Evolutionary conservation across 1,140 invertebrate genomes (phyloP), one percentile per base, ranked within the genome.

Genomic region (Campoletis sonorensis): DNA sequence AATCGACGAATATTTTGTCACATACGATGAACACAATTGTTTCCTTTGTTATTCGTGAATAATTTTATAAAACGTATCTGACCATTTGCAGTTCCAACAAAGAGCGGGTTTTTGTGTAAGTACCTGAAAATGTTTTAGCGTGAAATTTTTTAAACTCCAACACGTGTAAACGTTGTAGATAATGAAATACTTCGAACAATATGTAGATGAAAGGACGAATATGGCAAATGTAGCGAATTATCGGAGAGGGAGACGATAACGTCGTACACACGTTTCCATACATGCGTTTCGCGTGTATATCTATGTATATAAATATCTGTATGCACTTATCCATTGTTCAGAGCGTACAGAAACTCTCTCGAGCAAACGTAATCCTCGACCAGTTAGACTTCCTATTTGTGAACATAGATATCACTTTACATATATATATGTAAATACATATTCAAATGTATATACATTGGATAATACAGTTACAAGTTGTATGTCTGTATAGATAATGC

Each of bases 331-430:
- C 23, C 61, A 27, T 64, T 64, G 61, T 64, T 64, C 61, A 26
- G 23, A 23, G 23, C 4, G 61, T 26, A 26, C 61, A 64, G 61
- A 64, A 64, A 64, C 21, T 64, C 61, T 27, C 61, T 27, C 61
- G 61, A 13, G 61, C 61, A 26, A 64, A 64, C 61, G 61, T 64
- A 64, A 64, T 64, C 61, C 61, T 64, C 23, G 61, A 13, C 61
- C 11, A 64, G 23, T 26, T 13, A 64, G 23, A 64, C 61, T 64
- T 27, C 23, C 61, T 64, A 64, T 64, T n/a, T 64, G 61, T 26
- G 61, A 4, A 5, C 61, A 64, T 23, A 26, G 51, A 7, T 54
- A 54, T 18, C 51, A 54, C 51, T 4, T n/a, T 26, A 64, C 13
- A 13, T 26, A 64, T 64, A 26, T 23, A 1, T 64, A 26, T 64